phyloP scores from a whole-genome alignment of 1,140 invertebrate genomes.

The Andricus grossulariae region DNA sequence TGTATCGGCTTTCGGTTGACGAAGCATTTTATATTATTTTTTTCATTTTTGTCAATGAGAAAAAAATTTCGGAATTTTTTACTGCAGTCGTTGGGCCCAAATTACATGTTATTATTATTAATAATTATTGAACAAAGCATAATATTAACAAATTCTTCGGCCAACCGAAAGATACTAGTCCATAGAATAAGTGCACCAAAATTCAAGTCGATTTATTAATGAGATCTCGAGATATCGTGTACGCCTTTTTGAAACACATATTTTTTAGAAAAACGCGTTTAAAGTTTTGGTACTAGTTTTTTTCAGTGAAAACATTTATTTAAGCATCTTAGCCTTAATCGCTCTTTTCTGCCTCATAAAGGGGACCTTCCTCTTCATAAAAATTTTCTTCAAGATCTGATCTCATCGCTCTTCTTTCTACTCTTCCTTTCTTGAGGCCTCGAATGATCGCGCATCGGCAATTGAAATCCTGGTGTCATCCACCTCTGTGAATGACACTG shows the following conservation, averaged over 20 bases:
- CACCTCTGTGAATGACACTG: too few relatives aligned
- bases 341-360: conserved; percentile 28
- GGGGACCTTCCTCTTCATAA: conserved; percentile 32
- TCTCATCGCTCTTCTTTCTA: neutral
- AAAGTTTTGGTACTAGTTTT: conserved; percentile 31
- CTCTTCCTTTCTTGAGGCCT: neutral
- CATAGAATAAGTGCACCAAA: conserved; percentile 16
- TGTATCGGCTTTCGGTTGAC: too few relatives aligned
- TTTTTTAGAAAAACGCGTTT: conserved; percentile 36
- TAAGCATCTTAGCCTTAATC: conserved; percentile 33
- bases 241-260: conserved; percentile 30
- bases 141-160: conserved; percentile 15
- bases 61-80: neutral
- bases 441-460: neutral
- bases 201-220: conserved; percentile 23
- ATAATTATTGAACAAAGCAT: neutral
- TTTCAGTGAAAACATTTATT: conserved; percentile 31
- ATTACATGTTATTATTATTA: neutral
- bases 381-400: conserved; percentile 10
- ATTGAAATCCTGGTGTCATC: neutral
- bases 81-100: neutral
- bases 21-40: neutral
- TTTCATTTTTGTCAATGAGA: neutral
- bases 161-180: neutral
- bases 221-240: conserved; percentile 12